phyloP scores from a whole-genome alignment of 2,797 vertebrate species.

The Alouatta caraya region DNA sequence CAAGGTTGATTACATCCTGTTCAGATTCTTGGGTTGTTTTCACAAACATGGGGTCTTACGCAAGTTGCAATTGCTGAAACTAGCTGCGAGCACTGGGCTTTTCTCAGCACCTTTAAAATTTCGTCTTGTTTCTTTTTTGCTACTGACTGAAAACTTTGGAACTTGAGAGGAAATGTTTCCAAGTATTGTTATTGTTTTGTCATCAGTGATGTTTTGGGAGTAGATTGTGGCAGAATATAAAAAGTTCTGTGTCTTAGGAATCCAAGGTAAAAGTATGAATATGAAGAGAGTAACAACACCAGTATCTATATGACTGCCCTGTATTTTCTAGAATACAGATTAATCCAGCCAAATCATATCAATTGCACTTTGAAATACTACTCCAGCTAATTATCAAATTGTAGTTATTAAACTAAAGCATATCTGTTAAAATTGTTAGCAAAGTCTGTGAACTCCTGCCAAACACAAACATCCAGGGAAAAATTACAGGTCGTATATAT shows the following conservation, averaged over 20 bases:
- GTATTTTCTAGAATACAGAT: not conserved
- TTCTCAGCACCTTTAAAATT: constrained; percentile 41
- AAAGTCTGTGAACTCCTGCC: not conserved
- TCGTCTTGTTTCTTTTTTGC: not conserved
- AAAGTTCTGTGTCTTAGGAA: not conserved
- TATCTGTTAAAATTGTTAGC: not conserved
- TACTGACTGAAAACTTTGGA: not conserved
- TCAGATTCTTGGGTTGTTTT: constrained; percentile 78
- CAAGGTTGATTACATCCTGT: constrained; percentile 85
- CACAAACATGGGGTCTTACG: constrained; percentile 71
- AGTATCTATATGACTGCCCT: not conserved
- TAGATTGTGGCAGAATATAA: not conserved
- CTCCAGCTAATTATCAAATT: not conserved
- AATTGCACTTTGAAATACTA: not conserved
- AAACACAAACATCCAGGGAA: not conserved
- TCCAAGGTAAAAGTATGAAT: not conserved
- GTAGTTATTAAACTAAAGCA: not conserved
- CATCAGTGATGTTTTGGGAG: not conserved
- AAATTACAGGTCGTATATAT: not conserved
- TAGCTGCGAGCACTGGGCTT: constrained; percentile 72
- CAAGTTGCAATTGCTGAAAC: constrained; percentile 70
- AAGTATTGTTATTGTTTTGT: not conserved
- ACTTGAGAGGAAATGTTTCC: not conserved
- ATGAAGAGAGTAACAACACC: not conserved
- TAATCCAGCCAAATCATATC: not conserved